Base-by-base conservation (phyloP, 2,797 vertebrate species). In the Margarornis squamiger region DNA sequence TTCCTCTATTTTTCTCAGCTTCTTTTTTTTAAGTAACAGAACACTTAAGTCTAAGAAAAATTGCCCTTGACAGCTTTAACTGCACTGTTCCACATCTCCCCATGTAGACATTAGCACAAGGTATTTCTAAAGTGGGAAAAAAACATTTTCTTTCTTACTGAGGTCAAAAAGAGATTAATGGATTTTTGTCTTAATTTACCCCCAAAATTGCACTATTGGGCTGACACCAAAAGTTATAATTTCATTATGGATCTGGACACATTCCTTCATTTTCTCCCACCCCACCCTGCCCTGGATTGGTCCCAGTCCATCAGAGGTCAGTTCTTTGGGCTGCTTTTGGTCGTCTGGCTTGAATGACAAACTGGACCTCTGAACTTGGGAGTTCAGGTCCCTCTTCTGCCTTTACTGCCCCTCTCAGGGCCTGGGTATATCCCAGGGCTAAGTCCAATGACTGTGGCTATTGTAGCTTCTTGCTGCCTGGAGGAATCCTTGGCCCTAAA, bases 11-110 rank as follows among this genome's bases (percentile, higher is more conserved):
- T 94, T 86, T 93, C 59, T 95, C 51, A 34, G 20, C 12, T 78
- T 45, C 7, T 74, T 72, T 90, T 83, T 81, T 83, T 73, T 78
- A 78, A 95, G 85, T 94, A 92, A 92, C 18, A 1, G 82, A 84
- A 45, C 73, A 89, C 92, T 95, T 96, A 96, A 94, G 57, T 93
- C 75, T 88, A 89, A 94, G 96, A 94, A 94, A 96, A 97, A 96
- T 97, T 96, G 89, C 39, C 63, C 39, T 86, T 97, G 96, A 96
- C 96, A 97, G 92, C 67, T 94, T 96, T 95, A 91, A 46, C 89
- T 91, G 86, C 2, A 2, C 86, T 84, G 27, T 71, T 96, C 72
- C 70, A 70, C n/a, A 59, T 94, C 29, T 92, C 63, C 48, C 36
- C 38, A 34, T 68, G 72, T 55, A 94, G 93, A 78, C 32, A 82